phyloP scores from a whole-genome alignment of 2,888 invertebrate genomes.

The Diaphora mendica region DNA sequence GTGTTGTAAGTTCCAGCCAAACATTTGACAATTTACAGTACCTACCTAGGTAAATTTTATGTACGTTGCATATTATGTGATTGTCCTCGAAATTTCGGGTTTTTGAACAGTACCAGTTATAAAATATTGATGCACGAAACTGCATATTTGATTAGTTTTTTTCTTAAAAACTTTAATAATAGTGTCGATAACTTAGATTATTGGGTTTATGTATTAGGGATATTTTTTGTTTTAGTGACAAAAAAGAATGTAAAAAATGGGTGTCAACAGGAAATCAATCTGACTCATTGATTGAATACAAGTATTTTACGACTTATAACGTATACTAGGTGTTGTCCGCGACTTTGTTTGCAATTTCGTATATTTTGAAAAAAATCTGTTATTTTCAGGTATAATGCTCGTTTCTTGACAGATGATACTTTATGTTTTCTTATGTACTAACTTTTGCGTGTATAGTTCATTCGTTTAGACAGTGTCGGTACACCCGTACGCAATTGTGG shows the following conservation, averaged over 20 bases:
- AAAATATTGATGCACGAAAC: constrained; percentile 38
- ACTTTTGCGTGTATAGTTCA: too few species aligned
- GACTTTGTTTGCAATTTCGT: background rate
- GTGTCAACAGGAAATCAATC: constrained; percentile 8
- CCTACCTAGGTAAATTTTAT: too few species aligned
- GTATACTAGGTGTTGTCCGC: background rate
- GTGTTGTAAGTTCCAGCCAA: too few species aligned
- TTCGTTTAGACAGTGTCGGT: too few species aligned
- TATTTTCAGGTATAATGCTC: background rate
- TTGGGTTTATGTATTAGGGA: constrained; percentile 5
- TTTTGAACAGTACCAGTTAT: constrained; percentile 11
- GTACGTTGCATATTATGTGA: background rate
- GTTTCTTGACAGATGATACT: background rate
- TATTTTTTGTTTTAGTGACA: constrained; percentile 9
- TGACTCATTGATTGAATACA: background rate
- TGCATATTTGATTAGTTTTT: constrained; percentile 36
- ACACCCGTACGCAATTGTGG: too few species aligned
- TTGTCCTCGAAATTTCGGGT: background rate
- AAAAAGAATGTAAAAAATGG: background rate
- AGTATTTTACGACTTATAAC: background rate
- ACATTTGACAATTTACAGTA: too few species aligned
- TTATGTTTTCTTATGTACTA: too few species aligned
- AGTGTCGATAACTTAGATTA: constrained; percentile 19
- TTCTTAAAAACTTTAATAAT: constrained; percentile 16
- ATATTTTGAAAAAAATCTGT: background rate